Evolutionary conservation across 1,140 invertebrate genomes (phyloP).

Genomic region (Ips nitidus): DNA sequence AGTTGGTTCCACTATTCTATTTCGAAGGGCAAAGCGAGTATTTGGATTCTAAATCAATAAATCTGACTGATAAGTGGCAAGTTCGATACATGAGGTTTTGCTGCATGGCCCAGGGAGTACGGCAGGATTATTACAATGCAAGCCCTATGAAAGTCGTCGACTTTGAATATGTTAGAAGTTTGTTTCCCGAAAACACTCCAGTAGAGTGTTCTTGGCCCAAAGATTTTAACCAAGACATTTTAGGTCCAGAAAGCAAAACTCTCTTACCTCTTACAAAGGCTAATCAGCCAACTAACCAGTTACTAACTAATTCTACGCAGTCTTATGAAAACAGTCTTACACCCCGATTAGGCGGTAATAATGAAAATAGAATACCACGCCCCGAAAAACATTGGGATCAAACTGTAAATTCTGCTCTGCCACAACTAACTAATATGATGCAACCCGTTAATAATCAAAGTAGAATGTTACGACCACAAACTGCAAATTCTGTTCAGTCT

Average conservation of each 20-base stretch:
- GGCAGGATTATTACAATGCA: constrained; percentile 53
- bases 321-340: too few species aligned
- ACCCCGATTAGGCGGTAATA: too few species aligned
- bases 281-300: too few species aligned
- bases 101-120: constrained; percentile 56
- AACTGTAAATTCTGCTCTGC: too few species aligned
- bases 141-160: constrained; percentile 53
- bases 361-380: too few species aligned
- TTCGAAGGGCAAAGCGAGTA: constrained; percentile 29
- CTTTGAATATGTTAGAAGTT: constrained; percentile 48
- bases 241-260: not conserved
- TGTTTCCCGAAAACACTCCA: not conserved
- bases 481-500: too few species aligned
- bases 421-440: too few species aligned
- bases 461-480: too few species aligned
- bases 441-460: too few species aligned
- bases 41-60: constrained; percentile 14
- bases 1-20: constrained; percentile 31
- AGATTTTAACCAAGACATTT: constrained; percentile 6
- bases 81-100: constrained; percentile 58
- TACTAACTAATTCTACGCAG: too few species aligned
- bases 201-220: constrained; percentile 12
- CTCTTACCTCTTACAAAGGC: too few species aligned
- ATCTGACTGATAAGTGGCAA: constrained; percentile 52
- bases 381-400: too few species aligned